Base-by-base conservation (phyloP, 2,797 vertebrate species). In the Delichon dasypus region DNA sequence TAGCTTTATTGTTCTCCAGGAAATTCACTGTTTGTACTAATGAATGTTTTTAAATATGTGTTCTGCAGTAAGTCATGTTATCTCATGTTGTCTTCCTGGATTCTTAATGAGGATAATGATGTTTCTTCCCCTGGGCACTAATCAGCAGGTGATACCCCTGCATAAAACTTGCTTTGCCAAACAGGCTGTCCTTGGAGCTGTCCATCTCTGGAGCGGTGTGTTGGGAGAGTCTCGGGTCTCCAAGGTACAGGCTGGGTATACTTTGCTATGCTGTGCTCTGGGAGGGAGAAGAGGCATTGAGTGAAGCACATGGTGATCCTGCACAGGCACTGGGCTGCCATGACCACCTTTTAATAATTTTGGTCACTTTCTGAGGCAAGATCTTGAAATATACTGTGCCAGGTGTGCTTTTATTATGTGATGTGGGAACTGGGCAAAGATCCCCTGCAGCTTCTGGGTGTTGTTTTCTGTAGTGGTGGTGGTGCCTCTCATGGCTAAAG, bases 1-100 rank as follows among this genome's bases (percentile, higher is more conserved):
- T 87, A 42, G 53, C 62, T 72, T 93, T 65, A 45, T 90, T 90
- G 77, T 93, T 94, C 78, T 93, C 75, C 75, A 84, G 90, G 88
- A 91, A 90, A 74, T 79, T 86, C 73, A 60, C 61, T 80, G 62
- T 94, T 88, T 76, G 60, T 94, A 50, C 42, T 82, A 76, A 85
- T 25, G 25, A 94, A 80, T 85, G 92, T 93, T 95, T 95, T 76
- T 85, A 40, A 89, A 27, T 87, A 57, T 85, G 40, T 91, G 21
- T 85, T 88, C 78, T 77, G 85, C 91, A 73, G 64, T 79, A 82
- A 84, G 86, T 90, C 7, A 0, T 22, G 60, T 90, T 94, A 90
- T 87, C 85, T 88, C 1, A 0, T 84, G 53, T 88, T 88, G 57
- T 94, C 71, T 95, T 48, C 32, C 57, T 87, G 34, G 86, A 38